These are phyloP conservation scores for Tetranychus piercei DNA, from an alignment of 2,888 invertebrate species.

Conservation along the genomic window DNA sequence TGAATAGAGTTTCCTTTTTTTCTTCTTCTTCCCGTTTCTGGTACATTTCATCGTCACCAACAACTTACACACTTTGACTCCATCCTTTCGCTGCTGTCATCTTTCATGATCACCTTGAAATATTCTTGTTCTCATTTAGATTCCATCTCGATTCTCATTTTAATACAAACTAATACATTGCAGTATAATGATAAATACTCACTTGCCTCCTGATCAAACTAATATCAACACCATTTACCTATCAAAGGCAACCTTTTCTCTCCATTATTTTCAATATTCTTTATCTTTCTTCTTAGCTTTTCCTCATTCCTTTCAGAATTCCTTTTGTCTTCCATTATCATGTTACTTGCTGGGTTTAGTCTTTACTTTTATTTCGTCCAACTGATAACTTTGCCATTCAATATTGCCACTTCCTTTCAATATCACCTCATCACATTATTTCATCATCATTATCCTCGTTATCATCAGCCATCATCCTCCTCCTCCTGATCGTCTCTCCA, in stretches of 20 bases:
- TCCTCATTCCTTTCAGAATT: too few species aligned
- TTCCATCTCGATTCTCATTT: not conserved
- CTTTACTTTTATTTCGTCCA: not conserved
- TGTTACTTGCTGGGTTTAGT: not conserved
- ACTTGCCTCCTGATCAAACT: too few species aligned
- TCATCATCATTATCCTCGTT: not conserved
- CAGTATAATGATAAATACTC: too few species aligned
- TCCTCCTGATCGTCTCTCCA: too few species aligned
- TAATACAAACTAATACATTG: too few species aligned
- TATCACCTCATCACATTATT: not conserved
- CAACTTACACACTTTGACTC: not conserved
- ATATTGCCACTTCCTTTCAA: not conserved
- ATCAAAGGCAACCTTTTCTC: too few species aligned
- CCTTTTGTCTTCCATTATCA: not conserved
- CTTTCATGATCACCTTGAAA: not conserved
- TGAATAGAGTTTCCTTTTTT: not conserved
- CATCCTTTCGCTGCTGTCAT: not conserved
- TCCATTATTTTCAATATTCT: too few species aligned
- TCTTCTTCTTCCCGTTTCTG: not conserved
- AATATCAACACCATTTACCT: too few species aligned
- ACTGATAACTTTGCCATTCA: not conserved
- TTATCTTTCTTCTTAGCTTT: too few species aligned
- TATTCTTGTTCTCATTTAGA: constrained; percentile 5
- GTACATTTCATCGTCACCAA: not conserved
- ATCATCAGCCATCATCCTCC: too few species aligned